phyloP scores from a whole-genome alignment of 2,113 vertebrate genomes.

The Nothobranchius kuhntae region DNA sequence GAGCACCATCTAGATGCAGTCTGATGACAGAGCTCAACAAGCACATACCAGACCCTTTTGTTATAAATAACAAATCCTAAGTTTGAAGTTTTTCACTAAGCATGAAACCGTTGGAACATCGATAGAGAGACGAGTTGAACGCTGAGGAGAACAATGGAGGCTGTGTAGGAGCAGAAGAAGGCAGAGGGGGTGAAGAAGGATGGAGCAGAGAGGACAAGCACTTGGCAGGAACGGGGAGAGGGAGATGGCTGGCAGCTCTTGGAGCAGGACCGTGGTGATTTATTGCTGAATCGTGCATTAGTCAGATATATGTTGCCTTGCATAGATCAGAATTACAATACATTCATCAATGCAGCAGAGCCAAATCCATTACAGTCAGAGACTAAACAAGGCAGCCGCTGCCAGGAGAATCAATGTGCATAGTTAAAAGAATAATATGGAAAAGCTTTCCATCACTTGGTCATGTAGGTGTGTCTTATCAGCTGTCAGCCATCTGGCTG shows the following conservation, averaged over 20 bases:
- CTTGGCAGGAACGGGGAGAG: constrained; percentile 25
- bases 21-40: no score
- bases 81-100: no score
- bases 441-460: constrained; percentile 67
- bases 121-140: constrained; percentile 15
- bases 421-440: constrained; percentile 78
- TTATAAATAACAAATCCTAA: no score
- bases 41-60: no score
- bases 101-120: no score
- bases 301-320: constrained; percentile 71
- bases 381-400: constrained; percentile 78
- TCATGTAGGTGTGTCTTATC: constrained; percentile 47
- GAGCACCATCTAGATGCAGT: no score
- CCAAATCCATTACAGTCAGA: constrained; percentile 81
- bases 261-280: constrained; percentile 67
- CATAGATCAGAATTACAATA: constrained; percentile 78
- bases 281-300: constrained; percentile 73
- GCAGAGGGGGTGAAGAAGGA: constrained; percentile 3
- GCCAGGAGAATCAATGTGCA: constrained; percentile 74
- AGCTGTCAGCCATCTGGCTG: constrained; percentile 27
- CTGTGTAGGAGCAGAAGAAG: constrained; percentile 5
- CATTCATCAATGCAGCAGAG: constrained; percentile 83
- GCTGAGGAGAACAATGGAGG: constrained; percentile 2
- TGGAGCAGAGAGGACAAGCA: constrained; percentile 7
- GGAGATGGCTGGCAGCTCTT: constrained; percentile 41